A percentile compares a stretch with the other conserved stretches of the same genome.
These are phyloP conservation scores for Pachyramphus minor DNA, from an alignment of 2,113 vertebrate genomes.

Conservation along the genomic window DNA sequence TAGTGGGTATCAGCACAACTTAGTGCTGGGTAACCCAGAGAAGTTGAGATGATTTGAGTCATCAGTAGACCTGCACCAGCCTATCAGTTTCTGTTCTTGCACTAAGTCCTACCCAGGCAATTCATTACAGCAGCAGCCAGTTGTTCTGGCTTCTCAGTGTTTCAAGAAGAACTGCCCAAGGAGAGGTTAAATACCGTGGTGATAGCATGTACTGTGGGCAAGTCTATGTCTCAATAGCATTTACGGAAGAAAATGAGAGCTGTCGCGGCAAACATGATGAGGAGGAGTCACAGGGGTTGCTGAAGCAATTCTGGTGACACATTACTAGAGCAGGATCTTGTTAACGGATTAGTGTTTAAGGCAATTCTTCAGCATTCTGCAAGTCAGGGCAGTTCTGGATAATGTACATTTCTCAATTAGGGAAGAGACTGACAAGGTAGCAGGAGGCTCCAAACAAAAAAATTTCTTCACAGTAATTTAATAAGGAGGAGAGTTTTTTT, in stretches of 20 bases:
- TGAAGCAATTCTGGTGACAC: conserved; percentile 37
- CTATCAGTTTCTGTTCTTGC: background rate
- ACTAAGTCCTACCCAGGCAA: background rate
- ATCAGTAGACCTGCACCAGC: background rate
- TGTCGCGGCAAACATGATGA: background rate
- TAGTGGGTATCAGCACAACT: background rate
- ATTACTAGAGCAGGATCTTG: conserved; percentile 16
- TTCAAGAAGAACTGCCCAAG: background rate
- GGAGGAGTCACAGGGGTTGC: background rate
- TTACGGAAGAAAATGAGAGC: background rate
- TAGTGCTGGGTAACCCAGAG: background rate
- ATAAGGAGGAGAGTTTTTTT: background rate
- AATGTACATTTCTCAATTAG: conserved; percentile 21
- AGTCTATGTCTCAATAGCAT: background rate
- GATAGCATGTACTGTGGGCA: background rate
- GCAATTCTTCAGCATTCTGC: conserved; percentile 35
- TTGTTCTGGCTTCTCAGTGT: background rate
- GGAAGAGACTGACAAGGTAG: conserved; percentile 33
- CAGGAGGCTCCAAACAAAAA: conserved; percentile 1
- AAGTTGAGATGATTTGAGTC: background rate
- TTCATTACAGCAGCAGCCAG: background rate
- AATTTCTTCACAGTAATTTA: conserved; percentile 1
- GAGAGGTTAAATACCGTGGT: background rate
- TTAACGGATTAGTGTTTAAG: conserved; percentile 42
- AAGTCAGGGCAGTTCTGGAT: conserved; percentile 28